Percentiles rank a stretch among this genome's conserved stretches.
Conservation (phyloP, 2,888 invertebrate genomes). For the Allophyes oxyacanthae region DNA sequence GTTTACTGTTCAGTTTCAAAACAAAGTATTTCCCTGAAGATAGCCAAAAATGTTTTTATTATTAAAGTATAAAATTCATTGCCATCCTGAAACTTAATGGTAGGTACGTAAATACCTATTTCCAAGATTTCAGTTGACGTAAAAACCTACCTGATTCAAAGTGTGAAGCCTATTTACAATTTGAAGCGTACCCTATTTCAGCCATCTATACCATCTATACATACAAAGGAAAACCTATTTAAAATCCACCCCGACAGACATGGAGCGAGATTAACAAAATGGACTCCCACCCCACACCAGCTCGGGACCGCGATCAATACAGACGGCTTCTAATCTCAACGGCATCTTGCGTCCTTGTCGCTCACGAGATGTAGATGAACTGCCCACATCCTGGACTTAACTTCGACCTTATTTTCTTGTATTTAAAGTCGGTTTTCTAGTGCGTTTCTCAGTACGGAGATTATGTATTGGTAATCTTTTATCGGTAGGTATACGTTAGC, state of each 20-base stretch:
- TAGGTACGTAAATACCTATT: too few relatives aligned
- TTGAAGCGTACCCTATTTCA: conserved; percentile 42
- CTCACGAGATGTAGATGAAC: conserved; percentile 74
- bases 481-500: conserved; percentile 7
- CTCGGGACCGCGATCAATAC: conserved; percentile 70
- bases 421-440: conserved; percentile 37
- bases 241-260: conserved; percentile 78
- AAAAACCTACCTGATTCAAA: conserved; percentile 14
- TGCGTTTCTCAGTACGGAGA: conserved; percentile 8
- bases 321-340: conserved; percentile 79
- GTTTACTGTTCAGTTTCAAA: not conserved
- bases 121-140: not conserved
- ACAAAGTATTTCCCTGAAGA: not conserved
- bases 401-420: conserved; percentile 45
- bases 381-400: conserved; percentile 43
- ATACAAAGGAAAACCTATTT: conserved; percentile 68
- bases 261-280: conserved; percentile 80
- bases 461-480: conserved; percentile 44
- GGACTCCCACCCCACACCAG: conserved; percentile 60
- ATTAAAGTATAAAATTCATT: too few relatives aligned
- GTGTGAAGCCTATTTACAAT: conserved; percentile 42
- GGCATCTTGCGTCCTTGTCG: conserved; percentile 82
- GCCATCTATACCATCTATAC: conserved; percentile 6
- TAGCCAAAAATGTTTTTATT: not conserved
- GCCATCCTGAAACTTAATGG: not conserved